Evolutionary conservation across 2,113 vertebrate species (phyloP).

Genomic region (Dasyurus viverrinus): DNA sequence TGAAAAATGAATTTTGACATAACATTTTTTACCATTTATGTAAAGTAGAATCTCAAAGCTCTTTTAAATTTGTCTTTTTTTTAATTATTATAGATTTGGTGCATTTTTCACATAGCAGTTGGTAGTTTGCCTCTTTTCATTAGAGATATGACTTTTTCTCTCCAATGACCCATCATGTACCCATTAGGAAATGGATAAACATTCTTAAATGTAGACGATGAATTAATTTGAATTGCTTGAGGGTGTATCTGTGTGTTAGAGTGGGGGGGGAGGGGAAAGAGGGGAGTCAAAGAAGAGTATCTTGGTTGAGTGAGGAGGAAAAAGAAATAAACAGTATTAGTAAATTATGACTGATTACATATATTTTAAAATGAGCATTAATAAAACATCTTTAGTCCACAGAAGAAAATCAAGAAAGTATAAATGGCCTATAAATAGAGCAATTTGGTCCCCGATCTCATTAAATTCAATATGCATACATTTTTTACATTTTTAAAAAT

Average conservation of each 20-base stretch:
- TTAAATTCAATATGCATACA: not conserved
- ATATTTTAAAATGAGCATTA: not conserved
- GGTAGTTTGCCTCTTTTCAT: no score
- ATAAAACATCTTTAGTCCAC: not conserved
- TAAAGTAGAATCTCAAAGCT: no score
- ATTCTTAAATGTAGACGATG: not conserved
- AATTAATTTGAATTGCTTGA: not conserved
- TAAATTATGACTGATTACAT: not conserved
- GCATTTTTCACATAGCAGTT: no score
- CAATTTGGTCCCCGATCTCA: not conserved
- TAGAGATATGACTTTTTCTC: no score
- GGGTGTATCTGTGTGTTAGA: no score
- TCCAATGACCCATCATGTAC: no score
- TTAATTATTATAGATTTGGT: no score
- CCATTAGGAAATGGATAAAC: not conserved
- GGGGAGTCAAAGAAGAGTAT: not conserved
- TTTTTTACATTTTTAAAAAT: not conserved
- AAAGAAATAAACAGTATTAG: not conserved
- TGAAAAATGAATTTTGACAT: no score
- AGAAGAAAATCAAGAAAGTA: not conserved
- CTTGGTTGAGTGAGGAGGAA: not conserved
- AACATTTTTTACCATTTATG: no score
- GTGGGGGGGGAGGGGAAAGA: no score
- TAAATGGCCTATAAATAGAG: not conserved
- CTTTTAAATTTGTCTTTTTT: no score